Base-by-base conservation (phyloP, 2,113 vertebrate genomes). In the Rousettus leschenaultii region DNA sequence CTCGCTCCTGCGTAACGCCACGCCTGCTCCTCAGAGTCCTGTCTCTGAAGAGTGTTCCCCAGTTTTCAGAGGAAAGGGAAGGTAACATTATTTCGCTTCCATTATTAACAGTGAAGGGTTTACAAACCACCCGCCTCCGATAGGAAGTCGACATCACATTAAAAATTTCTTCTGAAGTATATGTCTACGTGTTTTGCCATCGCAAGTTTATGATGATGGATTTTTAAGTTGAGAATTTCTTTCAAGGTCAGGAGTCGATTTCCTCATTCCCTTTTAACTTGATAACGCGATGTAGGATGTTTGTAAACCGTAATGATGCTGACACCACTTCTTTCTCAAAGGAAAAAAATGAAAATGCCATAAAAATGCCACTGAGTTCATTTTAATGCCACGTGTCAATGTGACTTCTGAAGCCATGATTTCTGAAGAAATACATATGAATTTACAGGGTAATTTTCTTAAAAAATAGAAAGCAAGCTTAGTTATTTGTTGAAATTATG, bases 401-500 rank as follows among this genome's bases (percentile, higher is more conserved):
- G 55, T 40, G 40, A 40, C 6, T 40, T 40, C 40, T 40, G 40
- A 40, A 73, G 51, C 22, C 4, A 68, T 40, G 43, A 65, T 95
- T 79, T 88, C 55, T 82, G 55, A 95, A 66, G 74, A 57, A 87
- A 40, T 51, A 28, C 18, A 78, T 65, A 68, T 15, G 0, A 71
- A 83, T 93, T 97, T 96, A 96, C 84, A 92, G 61, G 61, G 22
- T 30, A 96, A 97, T 97, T 98, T 98, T 92, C 82, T 85, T 96
- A 10, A 95, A 97, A 98, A 98, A 87, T 93, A 97, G 96, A 97
- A 96, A 97, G 91, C 68, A 95, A 97, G 96, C 93, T 94, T 95
- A 98, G 96, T 97, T 98, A 97, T 97, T 98, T 98, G 89, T 96
- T 97, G 66, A 97, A 98, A 97, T 97, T 6, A 96, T 93, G 92